These are phyloP conservation scores for Athetis lepigone DNA, from an alignment of 2,888 invertebrate genomes.

Conservation along the genomic window DNA sequence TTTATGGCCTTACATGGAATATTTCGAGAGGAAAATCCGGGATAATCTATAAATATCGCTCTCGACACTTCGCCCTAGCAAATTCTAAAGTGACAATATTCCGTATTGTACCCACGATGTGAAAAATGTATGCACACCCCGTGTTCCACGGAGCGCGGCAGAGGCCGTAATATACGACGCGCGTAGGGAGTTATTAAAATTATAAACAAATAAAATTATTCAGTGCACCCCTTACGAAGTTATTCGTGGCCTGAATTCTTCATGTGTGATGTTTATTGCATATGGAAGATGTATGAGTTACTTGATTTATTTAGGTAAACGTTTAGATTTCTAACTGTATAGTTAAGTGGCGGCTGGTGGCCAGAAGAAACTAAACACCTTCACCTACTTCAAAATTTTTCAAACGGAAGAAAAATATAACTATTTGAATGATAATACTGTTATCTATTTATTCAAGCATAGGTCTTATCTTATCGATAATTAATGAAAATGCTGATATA, in stretches of 20 bases:
- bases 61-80: slow-evolving; percentile 77
- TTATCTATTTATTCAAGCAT: too few species aligned
- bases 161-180: slow-evolving; percentile 72
- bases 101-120: slow-evolving; percentile 81
- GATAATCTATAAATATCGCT: slow-evolving; percentile 89
- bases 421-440: too few species aligned
- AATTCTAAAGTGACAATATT: slow-evolving; percentile 89
- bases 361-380: too few species aligned
- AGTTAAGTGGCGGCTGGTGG: neutral
- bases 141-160: slow-evolving; percentile 29
- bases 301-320: slow-evolving; percentile 20
- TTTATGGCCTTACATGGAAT: slow-evolving; percentile 78
- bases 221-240: slow-evolving; percentile 76
- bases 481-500: too few species aligned
- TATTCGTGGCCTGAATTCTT: slow-evolving; percentile 79
- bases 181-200: slow-evolving; percentile 88
- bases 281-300: slow-evolving; percentile 41
- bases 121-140: slow-evolving; percentile 88
- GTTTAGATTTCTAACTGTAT: neutral
- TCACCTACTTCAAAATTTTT: too few species aligned
- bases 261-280: slow-evolving; percentile 68
- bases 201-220: slow-evolving; percentile 90
- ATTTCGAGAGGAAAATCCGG: slow-evolving; percentile 84
- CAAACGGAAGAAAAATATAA: too few species aligned
- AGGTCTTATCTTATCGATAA: too few species aligned